Conservation (phyloP, 2,888 invertebrate species). For the Chesias legatella region DNA sequence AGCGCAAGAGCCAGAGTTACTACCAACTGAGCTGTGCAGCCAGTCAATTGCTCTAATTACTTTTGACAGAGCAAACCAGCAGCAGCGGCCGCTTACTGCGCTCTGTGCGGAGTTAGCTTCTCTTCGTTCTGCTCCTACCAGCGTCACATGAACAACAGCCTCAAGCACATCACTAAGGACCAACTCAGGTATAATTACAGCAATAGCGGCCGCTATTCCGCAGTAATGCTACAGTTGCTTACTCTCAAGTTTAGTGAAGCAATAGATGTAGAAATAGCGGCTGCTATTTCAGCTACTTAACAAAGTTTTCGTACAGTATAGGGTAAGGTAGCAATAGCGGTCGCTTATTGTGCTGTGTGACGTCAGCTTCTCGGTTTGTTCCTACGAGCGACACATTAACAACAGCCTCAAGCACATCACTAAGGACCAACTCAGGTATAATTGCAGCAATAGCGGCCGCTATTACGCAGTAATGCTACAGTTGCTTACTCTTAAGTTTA, state of each 20-base stretch:
- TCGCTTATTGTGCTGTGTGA: constrained; percentile 55
- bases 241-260: too few species aligned
- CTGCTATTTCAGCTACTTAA: too few species aligned
- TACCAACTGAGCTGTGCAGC: too few species aligned
- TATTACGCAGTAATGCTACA: too few species aligned
- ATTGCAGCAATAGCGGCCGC: not conserved
- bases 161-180: constrained; percentile 63
- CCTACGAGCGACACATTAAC: constrained; percentile 59
- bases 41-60: not conserved
- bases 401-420: constrained; percentile 68
- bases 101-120: constrained; percentile 54
- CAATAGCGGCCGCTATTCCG: not conserved
- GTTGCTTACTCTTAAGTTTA: too few species aligned
- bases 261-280: too few species aligned
- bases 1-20: too few species aligned
- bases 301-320: too few species aligned
- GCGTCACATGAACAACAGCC: constrained; percentile 61
- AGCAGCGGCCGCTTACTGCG: constrained; percentile 45
- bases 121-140: constrained; percentile 57
- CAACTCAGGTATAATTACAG: constrained; percentile 51
- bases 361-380: constrained; percentile 55
- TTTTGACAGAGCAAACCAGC: constrained; percentile 26
- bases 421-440: constrained; percentile 58
- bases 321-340: constrained; percentile 18
- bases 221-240: too few species aligned